Evolutionary conservation across 2,113 vertebrate genomes (phyloP).

Genomic region (Seriola quinqueradiata): DNA sequence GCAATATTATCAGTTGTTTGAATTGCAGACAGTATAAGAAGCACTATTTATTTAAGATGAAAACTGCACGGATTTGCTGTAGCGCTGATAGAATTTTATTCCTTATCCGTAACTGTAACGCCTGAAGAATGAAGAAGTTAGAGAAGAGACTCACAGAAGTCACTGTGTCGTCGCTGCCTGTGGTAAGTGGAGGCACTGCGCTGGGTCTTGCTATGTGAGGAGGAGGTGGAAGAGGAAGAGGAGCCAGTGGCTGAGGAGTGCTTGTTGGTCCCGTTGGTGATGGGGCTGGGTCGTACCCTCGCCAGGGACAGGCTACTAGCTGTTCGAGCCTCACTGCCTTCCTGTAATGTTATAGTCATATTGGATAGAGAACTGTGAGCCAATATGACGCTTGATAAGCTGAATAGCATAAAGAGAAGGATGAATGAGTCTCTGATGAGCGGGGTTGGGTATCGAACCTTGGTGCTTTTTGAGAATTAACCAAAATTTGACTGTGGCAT

Average conservation of each 20-base stretch:
- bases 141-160: constrained; percentile 90
- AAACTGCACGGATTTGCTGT: neutral
- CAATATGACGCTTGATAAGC: neutral
- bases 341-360: constrained; percentile 74
- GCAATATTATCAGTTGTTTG: too few species aligned
- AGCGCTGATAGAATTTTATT: neutral
- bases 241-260: constrained; percentile 83
- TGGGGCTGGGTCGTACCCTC: constrained; percentile 90
- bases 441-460: neutral
- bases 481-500: neutral
- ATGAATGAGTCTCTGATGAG: neutral
- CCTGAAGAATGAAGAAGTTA: neutral
- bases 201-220: constrained; percentile 91
- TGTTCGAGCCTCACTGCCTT: constrained; percentile 84
- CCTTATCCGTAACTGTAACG: neutral
- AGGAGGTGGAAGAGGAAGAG: constrained; percentile 84
- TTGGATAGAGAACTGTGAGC: neutral
- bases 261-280: constrained; percentile 91
- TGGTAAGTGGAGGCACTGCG: constrained; percentile 91
- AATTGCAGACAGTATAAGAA: neutral
- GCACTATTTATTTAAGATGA: neutral
- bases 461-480: too few species aligned
- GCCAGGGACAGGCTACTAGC: constrained; percentile 91
- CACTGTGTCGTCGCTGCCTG: constrained; percentile 93
- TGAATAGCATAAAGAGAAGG: neutral